A percentile compares a stretch with the other conserved stretches of the same genome.
phyloP scores from a whole-genome alignment of 64 coral and sea anemone species.

The Dendrophyllia cribrosa region DNA sequence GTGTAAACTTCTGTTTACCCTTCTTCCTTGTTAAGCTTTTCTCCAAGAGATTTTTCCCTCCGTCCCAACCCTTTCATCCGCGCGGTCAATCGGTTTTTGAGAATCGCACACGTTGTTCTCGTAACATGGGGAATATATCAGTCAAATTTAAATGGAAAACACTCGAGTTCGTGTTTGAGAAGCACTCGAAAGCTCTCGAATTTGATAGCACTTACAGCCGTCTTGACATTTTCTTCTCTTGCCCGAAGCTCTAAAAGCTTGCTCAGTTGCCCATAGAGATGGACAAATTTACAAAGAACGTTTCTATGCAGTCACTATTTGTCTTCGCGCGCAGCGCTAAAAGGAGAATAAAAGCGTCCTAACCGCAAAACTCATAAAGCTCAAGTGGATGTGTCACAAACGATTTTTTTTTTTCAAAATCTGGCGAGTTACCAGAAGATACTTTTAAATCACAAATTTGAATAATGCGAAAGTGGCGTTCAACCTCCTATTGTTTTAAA shows the following conservation, averaged over 20 bases:
- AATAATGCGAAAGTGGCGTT: constrained; percentile 33
- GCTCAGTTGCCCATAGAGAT: constrained; percentile 49
- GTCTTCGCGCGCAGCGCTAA: neutral
- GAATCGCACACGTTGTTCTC: neutral
- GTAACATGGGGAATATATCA: constrained; percentile 18
- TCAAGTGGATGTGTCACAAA: neutral
- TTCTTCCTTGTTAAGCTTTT: neutral
- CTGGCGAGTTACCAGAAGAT: constrained; percentile 46
- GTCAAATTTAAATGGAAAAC: constrained; percentile 61
- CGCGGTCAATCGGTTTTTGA: neutral
- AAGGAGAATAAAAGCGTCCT: neutral
- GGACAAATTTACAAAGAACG: constrained; percentile 31
- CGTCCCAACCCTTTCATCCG: neutral
- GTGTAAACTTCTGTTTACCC: neutral
- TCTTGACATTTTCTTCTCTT: constrained; percentile 13
- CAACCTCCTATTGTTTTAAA: constrained; percentile 31
- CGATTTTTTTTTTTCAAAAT: neutral
- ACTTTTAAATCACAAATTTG: constrained; percentile 55
- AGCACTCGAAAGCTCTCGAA: constrained; percentile 62
- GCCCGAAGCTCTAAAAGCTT: constrained; percentile 4
- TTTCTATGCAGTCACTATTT: neutral
- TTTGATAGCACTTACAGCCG: constrained; percentile 14
- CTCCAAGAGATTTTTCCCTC: neutral
- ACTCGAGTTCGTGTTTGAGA: constrained; percentile 64
- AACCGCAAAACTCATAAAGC: neutral